Evolutionary conservation across 2,113 vertebrate genomes (phyloP).

Genomic region (Leucoraja erinaceus): DNA sequence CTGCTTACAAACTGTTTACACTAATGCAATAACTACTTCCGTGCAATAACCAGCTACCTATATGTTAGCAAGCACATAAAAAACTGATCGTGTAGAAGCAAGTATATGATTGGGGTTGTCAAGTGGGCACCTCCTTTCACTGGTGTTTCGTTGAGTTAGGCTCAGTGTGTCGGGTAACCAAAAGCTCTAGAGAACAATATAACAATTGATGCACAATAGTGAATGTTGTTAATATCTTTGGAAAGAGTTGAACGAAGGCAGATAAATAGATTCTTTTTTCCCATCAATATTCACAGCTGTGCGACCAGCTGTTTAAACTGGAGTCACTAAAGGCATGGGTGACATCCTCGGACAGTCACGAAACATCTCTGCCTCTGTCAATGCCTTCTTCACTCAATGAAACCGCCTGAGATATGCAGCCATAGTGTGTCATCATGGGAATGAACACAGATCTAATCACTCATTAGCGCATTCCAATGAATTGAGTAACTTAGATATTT

Average conservation of each 20-base stretch:
- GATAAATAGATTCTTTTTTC: not conserved
- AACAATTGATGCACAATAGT: not conserved
- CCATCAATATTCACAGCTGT: not conserved
- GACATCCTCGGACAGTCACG: not conserved
- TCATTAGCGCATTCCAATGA: not conserved
- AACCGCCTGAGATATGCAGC: not conserved
- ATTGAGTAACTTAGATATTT: not conserved
- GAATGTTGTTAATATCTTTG: slow-evolving; percentile 11
- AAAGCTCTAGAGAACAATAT: too few species aligned
- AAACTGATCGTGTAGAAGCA: too few species aligned
- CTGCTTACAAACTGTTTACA: too few species aligned
- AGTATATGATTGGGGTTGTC: too few species aligned
- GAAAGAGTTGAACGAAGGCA: not conserved
- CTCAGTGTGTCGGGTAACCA: too few species aligned
- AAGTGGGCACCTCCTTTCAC: too few species aligned
- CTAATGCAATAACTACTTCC: too few species aligned
- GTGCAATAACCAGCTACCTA: too few species aligned
- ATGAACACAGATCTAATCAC: not conserved
- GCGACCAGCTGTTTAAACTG: not conserved
- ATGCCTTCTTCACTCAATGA: not conserved
- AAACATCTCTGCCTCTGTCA: not conserved
- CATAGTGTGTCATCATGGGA: not conserved
- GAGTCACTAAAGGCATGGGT: not conserved
- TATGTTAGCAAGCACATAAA: too few species aligned
- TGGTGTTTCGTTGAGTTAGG: too few species aligned